Evolutionary conservation across 2,113 vertebrate species (phyloP), one percentile per base, ranked within the genome.

Genomic region (Dicrurus megarhynchus): DNA sequence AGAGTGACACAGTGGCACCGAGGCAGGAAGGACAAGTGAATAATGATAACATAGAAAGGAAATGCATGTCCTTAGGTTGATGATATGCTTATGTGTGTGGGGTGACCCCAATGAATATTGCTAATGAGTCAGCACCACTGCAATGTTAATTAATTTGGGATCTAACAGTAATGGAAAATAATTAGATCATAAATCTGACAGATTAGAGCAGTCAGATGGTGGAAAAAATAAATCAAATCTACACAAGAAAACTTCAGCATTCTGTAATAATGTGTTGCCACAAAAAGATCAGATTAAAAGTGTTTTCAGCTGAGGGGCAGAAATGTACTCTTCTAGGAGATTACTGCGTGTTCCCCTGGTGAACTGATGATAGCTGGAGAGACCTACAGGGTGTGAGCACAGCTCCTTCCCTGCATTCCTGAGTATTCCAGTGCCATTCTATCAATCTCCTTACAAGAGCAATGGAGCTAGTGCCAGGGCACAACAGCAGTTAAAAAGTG

Each of bases 181-280:
- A 91, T 53, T 47, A 87, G 82, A 52, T 95, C 10, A 0, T 94
- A 96, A 97, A 97, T 86, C 92, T 94, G 94, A 96, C 74, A 86
- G 65, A 97, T 97, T 91, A 94, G 77, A 85, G 47, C 41, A 68
- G 65, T 97, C 82, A 93, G 74, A 93, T 78, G 73, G 80, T 42
- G 8, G 88, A 97, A 90, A 85, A 59, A 97, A 75, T 71, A 74
- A 69, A 68, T 46, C 27, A 82, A 85, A 90, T 83, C 84, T n/a
- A 56, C 23, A 37, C 77, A 94, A 79, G 61, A 76, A 84, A 95
- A 69, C 75, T 64, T 37, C 32, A 79, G 53, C 60, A 44, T 80
- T 93, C 75, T 64, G 12, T 68, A 73, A 56, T 8, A 79, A 63
- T 76, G 37, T 42, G 23, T 71, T 83, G 80, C 68, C 64, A 92